These are phyloP conservation scores for Panorpa germanica DNA, from an alignment of 2,888 invertebrate genomes.

Conservation along the genomic window DNA sequence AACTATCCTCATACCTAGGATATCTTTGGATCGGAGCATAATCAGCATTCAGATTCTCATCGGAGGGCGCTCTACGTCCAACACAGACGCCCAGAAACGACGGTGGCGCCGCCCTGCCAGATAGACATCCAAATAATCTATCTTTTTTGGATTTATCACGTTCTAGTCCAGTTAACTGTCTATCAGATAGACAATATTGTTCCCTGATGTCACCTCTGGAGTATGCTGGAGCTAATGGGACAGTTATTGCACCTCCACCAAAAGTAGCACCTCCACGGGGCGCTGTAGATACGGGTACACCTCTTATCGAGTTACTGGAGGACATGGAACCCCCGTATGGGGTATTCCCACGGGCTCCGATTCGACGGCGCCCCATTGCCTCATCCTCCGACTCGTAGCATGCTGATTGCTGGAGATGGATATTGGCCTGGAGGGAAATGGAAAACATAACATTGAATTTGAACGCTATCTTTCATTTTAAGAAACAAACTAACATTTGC, in stretches of 20 bases:
- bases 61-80: conserved; percentile 67
- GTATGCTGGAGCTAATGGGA: conserved; percentile 39
- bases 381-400: conserved; percentile 70
- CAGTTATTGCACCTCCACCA: too few species aligned
- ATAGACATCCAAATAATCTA: conserved; percentile 71
- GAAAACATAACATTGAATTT: conserved; percentile 4
- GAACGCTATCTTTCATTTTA: conserved; percentile 2
- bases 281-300: conserved; percentile 21
- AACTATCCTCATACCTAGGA: conserved; percentile 46
- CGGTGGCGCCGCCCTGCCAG: conserved; percentile 28
- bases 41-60: conserved; percentile 69
- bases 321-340: conserved; percentile 14
- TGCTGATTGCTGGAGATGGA: conserved; percentile 47
- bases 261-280: too few species aligned
- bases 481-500: neutral
- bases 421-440: conserved; percentile 35
- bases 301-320: conserved; percentile 4
- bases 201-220: conserved; percentile 72
- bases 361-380: conserved; percentile 48
- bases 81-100: conserved; percentile 76
- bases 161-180: conserved; percentile 70
- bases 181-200: conserved; percentile 85
- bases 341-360: conserved; percentile 31
- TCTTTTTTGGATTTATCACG: conserved; percentile 27
- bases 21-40: conserved; percentile 66